Conservation (phyloP, 2,797 vertebrate species). For the Coluber constrictor region DNA sequence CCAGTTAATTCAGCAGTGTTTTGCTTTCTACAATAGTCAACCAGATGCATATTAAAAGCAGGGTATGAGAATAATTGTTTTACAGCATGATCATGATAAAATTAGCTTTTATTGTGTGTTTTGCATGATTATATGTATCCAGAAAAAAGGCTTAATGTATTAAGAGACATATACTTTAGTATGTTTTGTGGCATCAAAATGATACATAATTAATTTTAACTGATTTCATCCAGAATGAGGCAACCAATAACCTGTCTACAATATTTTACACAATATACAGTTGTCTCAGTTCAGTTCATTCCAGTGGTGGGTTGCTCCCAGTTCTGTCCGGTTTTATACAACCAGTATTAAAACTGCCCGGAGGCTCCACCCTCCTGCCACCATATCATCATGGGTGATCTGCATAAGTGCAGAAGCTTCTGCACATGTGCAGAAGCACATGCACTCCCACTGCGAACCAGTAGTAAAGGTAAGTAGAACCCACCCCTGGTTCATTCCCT, state of each 20-base stretch:
- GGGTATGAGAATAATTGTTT: not conserved
- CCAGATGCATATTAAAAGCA: not conserved
- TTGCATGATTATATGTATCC: not conserved
- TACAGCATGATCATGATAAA: not conserved
- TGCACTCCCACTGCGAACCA: too few relatives aligned
- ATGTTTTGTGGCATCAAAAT: not conserved
- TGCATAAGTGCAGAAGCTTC: too few relatives aligned
- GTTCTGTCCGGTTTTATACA: too few relatives aligned
- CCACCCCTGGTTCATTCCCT: too few relatives aligned
- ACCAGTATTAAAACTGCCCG: too few relatives aligned
- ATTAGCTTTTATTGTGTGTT: not conserved
- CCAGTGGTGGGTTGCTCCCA: too few relatives aligned
- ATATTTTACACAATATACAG: not conserved
- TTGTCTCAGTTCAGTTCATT: not conserved
- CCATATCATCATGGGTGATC: too few relatives aligned
- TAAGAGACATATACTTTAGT: not conserved
- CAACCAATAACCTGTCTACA: not conserved
- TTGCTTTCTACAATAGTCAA: not conserved
- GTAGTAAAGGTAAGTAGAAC: too few relatives aligned
- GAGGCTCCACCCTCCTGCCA: too few relatives aligned
- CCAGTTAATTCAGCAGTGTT: not conserved
- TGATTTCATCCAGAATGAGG: not conserved
- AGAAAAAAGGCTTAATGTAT: not conserved
- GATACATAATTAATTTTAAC: not conserved
- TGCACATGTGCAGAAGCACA: too few relatives aligned